phyloP scores from a whole-genome alignment of 2,797 vertebrate genomes.

The Hydrocynus forskahlii region DNA sequence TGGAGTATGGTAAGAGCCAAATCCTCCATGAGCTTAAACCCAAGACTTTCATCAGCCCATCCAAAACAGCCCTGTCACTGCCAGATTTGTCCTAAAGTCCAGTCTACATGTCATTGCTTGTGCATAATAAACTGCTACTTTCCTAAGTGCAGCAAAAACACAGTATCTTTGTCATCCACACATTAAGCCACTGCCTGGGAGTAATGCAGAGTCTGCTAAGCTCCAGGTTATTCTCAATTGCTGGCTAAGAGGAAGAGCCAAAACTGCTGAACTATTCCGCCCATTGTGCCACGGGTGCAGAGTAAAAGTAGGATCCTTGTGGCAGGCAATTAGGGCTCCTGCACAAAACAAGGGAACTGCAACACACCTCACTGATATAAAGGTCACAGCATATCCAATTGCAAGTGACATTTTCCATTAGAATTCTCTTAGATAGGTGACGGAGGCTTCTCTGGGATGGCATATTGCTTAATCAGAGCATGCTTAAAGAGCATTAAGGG shows the following conservation, averaged over 20 bases:
- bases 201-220: neutral
- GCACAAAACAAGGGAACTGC: constrained; percentile 49
- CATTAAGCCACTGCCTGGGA: constrained; percentile 23
- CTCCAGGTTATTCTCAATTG: constrained; percentile 1
- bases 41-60: constrained; percentile 59
- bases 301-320: constrained; percentile 33
- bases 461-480: constrained; percentile 66
- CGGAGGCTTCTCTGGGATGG: constrained; percentile 57
- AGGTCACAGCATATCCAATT: constrained; percentile 75
- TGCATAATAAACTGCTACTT: constrained; percentile 50
- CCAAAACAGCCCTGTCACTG: constrained; percentile 61
- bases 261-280: constrained; percentile 19
- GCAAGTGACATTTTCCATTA: constrained; percentile 72
- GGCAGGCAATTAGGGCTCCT: constrained; percentile 43
- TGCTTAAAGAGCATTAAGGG: constrained; percentile 47
- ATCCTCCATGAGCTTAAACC: constrained; percentile 59
- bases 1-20: constrained; percentile 60
- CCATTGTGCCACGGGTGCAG: neutral
- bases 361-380: constrained; percentile 62
- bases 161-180: constrained; percentile 41
- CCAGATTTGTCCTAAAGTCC: constrained; percentile 61
- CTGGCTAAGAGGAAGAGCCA: constrained; percentile 32
- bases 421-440: constrained; percentile 64
- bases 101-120: constrained; percentile 51
- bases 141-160: constrained; percentile 48